A percentile compares a stretch with the other conserved stretches of the same genome.
These are phyloP conservation scores for Apostichopus parvimensis DNA, from an alignment of 35 echinoderm and acorn worm species.

Conservation along the genomic window DNA sequence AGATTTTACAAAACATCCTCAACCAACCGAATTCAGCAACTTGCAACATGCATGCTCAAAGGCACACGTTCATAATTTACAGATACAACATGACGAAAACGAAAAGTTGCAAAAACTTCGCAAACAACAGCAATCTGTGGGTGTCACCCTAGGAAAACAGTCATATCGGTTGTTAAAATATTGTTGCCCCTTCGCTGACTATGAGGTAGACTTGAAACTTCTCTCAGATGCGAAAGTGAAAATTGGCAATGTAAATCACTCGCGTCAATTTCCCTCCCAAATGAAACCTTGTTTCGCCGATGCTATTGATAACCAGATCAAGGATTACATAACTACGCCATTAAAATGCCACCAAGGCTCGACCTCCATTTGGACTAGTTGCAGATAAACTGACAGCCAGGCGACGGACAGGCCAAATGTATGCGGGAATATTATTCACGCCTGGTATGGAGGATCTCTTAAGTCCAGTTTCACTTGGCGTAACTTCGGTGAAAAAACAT, in stretches of 20 bases:
- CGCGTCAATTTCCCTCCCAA: neutral
- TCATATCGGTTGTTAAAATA: neutral
- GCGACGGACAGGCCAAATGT: neutral
- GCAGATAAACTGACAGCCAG: slow-evolving; percentile 36
- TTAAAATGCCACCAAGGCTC: neutral
- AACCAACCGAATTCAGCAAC: too few species aligned
- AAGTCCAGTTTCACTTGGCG: slow-evolving; percentile 28
- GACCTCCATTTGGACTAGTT: slow-evolving; percentile 15
- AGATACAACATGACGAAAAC: neutral
- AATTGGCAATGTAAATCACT: neutral
- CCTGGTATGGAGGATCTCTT: neutral
- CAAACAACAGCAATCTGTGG: neutral
- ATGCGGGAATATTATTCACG: slow-evolving; percentile 6
- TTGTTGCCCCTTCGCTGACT: too few species aligned
- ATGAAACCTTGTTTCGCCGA: neutral
- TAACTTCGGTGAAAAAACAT: slow-evolving; percentile 21
- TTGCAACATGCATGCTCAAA: too few species aligned
- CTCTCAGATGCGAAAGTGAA: neutral
- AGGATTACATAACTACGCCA: neutral
- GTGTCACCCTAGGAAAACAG: neutral
- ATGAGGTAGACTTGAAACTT: neutral
- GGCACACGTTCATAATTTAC: neutral
- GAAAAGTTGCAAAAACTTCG: neutral
- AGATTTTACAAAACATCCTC: too few species aligned
- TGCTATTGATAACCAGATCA: neutral